Conservation (phyloP, 2,888 invertebrate species). For the Branchellion lobata region DNA sequence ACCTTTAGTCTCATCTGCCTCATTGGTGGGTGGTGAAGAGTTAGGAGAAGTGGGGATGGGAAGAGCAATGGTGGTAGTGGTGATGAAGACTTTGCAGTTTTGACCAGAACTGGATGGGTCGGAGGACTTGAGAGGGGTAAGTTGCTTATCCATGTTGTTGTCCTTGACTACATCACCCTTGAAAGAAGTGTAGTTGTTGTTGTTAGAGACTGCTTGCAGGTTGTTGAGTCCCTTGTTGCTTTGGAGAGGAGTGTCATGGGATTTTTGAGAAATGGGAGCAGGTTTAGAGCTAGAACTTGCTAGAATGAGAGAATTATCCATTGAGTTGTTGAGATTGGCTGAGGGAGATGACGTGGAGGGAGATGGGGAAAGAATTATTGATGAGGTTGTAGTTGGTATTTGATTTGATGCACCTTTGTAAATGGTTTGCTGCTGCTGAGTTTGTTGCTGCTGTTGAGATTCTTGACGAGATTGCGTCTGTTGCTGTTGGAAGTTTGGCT, state of each 20-base stretch:
- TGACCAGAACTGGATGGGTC: background rate
- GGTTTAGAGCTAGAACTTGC: background rate
- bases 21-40: constrained; percentile 4
- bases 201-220: background rate
- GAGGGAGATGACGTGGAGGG: constrained; percentile 24
- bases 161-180: background rate
- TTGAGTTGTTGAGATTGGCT: background rate
- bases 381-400: constrained; percentile 8
- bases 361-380: background rate
- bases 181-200: constrained; percentile 9
- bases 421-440: constrained; percentile 31
- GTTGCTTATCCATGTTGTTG: background rate
- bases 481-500: constrained; percentile 4
- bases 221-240: background rate
- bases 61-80: constrained; percentile 21
- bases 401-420: constrained; percentile 12
- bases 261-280: background rate
- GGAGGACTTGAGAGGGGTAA: background rate
- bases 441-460: constrained; percentile 5
- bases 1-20: background rate
- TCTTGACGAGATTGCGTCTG: background rate
- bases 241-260: background rate
- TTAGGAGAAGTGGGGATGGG: background rate
- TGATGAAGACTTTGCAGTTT: constrained; percentile 7
- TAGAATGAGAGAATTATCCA: background rate